These are phyloP conservation scores for Danio jaintianensis DNA, from an alignment of 2,797 vertebrate genomes.

Conservation along the genomic window DNA sequence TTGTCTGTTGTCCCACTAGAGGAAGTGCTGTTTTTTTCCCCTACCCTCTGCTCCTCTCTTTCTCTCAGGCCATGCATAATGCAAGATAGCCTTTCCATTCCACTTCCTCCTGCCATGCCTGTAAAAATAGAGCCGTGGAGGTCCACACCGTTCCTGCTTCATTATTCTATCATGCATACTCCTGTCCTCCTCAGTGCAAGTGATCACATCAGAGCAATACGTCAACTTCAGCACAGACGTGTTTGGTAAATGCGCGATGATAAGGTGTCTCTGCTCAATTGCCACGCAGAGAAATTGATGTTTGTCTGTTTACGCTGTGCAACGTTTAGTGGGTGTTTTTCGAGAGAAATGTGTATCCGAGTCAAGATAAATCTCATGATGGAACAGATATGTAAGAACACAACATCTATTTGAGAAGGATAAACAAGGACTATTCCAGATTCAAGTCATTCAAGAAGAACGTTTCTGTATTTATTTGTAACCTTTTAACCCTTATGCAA, in stretches of 20 bases:
- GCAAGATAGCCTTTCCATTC: slow-evolving; percentile 65
- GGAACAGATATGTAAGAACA: background rate
- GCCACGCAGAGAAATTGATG: slow-evolving; percentile 9
- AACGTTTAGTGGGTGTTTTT: slow-evolving; percentile 21
- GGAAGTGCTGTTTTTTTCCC: slow-evolving; percentile 52
- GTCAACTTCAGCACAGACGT: slow-evolving; percentile 28
- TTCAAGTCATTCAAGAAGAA: background rate
- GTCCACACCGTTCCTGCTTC: slow-evolving; percentile 26
- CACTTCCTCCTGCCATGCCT: slow-evolving; percentile 49
- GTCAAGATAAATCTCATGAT: slow-evolving; percentile 26
- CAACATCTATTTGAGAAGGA: slow-evolving; percentile 21
- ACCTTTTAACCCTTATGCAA: too few relatives aligned
- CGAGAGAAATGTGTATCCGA: background rate
- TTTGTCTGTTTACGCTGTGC: background rate
- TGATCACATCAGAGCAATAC: slow-evolving; percentile 16
- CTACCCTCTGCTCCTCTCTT: slow-evolving; percentile 64
- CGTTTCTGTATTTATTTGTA: too few relatives aligned
- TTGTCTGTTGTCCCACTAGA: slow-evolving; percentile 14
- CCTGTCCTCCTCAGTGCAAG: slow-evolving; percentile 10
- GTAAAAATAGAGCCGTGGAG: slow-evolving; percentile 52
- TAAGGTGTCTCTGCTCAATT: slow-evolving; percentile 34
- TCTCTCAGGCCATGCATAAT: slow-evolving; percentile 75
- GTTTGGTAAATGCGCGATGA: slow-evolving; percentile 41
- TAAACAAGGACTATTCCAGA: background rate
- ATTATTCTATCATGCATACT: slow-evolving; percentile 47